phyloP scores from a whole-genome alignment of 37 sponge, comb jelly and placozoan species.

The Lycopodina hypogea region DNA sequence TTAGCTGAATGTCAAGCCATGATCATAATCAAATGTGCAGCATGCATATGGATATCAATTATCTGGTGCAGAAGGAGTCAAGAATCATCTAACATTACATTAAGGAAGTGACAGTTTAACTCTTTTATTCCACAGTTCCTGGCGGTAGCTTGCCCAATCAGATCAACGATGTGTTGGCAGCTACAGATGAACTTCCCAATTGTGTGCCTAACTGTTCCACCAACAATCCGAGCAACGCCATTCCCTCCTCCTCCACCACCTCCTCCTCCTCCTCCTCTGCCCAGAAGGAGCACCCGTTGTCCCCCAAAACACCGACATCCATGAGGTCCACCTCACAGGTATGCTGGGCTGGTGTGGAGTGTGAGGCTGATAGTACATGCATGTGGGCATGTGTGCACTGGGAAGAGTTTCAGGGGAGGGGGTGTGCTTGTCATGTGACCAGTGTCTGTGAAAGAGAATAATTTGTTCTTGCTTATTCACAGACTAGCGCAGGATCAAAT shows the following conservation, averaged over 20 bases:
- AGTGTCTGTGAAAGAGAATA: no score
- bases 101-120: no score
- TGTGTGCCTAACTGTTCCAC: constrained; percentile 26
- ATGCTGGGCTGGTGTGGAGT: neutral
- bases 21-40: no score
- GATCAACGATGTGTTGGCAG: neutral
- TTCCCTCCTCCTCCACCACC: constrained; percentile 53
- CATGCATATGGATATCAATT: no score
- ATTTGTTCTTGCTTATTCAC: no score
- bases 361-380: neutral
- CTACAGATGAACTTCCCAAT: constrained; percentile 32
- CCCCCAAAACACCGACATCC: constrained; percentile 58
- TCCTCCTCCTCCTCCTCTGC: constrained; percentile 12
- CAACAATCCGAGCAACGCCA: neutral
- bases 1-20: no score
- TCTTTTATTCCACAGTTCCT: neutral
- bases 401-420: no score
- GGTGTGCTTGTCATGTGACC: no score
- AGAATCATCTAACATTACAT: no score
- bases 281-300: constrained; percentile 32
- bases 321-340: constrained; percentile 63
- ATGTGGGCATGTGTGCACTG: no score
- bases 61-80: no score
- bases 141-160: constrained; percentile 6
- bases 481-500: no score